phyloP scores from a whole-genome alignment of 2,888 invertebrate species.

The Zonitis immaculata region DNA sequence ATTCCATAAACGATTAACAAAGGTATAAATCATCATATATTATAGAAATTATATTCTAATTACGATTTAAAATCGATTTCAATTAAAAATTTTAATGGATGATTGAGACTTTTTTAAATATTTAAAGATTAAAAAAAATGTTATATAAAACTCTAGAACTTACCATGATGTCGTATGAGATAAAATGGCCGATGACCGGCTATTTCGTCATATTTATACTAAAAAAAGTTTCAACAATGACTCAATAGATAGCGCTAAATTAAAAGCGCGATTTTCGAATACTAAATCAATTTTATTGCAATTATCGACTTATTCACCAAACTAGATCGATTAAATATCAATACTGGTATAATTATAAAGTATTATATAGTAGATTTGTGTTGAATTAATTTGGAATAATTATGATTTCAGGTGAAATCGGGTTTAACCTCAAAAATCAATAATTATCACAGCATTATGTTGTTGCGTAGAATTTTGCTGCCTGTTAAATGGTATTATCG shows the following conservation, averaged over 20 bases:
- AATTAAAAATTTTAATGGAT: too few species aligned
- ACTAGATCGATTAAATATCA: too few species aligned
- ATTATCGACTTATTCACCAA: too few species aligned
- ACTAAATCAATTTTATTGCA: background rate
- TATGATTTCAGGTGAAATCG: background rate
- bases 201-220: background rate
- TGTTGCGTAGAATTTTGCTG: background rate
- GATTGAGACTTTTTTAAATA: too few species aligned
- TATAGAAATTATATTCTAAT: too few species aligned
- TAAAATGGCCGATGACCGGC: slow-evolving; percentile 12
- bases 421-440: background rate
- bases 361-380: background rate
- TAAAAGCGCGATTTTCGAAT: background rate
- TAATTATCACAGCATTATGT: background rate
- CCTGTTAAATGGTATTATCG: background rate
- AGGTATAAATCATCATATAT: slow-evolving; percentile 65
- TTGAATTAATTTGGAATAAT: background rate
- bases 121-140: too few species aligned
- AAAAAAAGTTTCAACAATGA: background rate
- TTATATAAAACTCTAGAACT: slow-evolving; percentile 1
- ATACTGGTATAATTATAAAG: too few species aligned
- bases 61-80: too few species aligned
- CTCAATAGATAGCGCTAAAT: background rate
- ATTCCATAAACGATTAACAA: slow-evolving; percentile 57
- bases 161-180: slow-evolving; percentile 5